These are phyloP conservation scores for Beroe ovata DNA, from an alignment of 37 sponge, comb jelly and placozoan species.

Conservation along the genomic window DNA sequence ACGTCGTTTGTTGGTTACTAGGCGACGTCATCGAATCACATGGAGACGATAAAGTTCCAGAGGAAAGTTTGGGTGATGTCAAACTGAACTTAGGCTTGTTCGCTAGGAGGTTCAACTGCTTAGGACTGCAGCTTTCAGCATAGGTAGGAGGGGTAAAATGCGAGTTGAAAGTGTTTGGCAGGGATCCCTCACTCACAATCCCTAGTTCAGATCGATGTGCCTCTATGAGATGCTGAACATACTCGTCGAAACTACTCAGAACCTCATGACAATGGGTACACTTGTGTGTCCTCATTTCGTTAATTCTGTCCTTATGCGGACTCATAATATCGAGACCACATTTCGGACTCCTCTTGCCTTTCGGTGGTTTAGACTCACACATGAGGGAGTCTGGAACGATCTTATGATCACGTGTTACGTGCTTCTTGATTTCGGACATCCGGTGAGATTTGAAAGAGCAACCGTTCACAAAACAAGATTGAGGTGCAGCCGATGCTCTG, in stretches of 20 bases:
- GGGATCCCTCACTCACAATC: conserved; percentile 20
- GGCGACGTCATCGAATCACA: no score
- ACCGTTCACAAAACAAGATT: conserved; percentile 2
- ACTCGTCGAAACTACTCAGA: background rate
- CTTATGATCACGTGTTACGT: background rate
- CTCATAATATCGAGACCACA: background rate
- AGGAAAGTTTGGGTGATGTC: background rate
- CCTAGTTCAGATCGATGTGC: conserved; percentile 14
- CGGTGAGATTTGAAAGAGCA: background rate
- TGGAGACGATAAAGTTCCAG: background rate
- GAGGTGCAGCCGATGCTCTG: background rate
- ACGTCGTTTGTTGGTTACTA: no score
- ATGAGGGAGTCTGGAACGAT: background rate
- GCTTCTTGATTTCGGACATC: background rate
- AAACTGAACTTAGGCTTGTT: background rate
- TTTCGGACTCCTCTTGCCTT: background rate
- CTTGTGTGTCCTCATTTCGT: background rate
- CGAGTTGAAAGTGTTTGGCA: conserved; percentile 42
- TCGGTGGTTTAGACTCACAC: background rate
- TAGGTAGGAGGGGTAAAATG: background rate
- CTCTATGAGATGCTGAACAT: conserved; percentile 56
- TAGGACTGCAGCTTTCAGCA: no score
- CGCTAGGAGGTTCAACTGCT: no score
- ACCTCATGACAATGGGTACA: conserved; percentile 1
- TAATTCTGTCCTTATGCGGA: background rate